Conservation (phyloP, 2,797 vertebrate species). For the Periparus ater region DNA sequence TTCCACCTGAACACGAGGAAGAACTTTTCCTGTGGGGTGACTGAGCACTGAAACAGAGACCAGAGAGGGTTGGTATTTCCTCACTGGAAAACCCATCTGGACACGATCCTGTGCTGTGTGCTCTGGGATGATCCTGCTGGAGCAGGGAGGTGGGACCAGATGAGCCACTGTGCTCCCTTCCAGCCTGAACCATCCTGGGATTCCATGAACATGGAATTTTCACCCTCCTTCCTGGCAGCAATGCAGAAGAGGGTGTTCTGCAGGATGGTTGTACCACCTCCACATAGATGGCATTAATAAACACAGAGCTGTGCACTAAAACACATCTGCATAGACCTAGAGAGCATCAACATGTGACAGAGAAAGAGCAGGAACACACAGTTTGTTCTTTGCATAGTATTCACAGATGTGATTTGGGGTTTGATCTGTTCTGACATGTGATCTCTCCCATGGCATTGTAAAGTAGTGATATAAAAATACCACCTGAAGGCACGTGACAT, state of each 20-base stretch:
- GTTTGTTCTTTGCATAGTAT: not conserved
- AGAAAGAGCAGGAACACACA: not conserved
- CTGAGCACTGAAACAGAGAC: not conserved
- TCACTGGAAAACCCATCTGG: not conserved
- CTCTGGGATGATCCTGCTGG: not conserved
- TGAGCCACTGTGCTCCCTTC: not conserved
- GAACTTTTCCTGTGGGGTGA: not conserved
- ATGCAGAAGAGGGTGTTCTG: not conserved
- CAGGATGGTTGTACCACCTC: not conserved
- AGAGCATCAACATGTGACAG: not conserved
- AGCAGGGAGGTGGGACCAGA: too few relatives aligned
- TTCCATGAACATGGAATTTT: not conserved
- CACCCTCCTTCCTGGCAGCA: not conserved
- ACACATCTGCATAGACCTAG: fast-evolving
- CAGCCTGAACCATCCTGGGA: not conserved
- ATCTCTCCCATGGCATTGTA: not conserved
- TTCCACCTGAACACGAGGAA: not conserved
- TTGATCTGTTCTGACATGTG: not conserved
- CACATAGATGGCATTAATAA: not conserved
- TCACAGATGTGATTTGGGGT: not conserved
- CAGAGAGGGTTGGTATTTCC: not conserved
- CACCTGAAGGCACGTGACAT: not conserved
- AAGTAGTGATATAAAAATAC: not conserved
- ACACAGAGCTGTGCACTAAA: not conserved
- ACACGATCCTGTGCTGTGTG: not conserved